A percentile compares a stretch with the other conserved stretches of the same genome.
These are phyloP conservation scores for Trachelus tabidus DNA, from an alignment of 2,888 invertebrate species.

Conservation along the genomic window DNA sequence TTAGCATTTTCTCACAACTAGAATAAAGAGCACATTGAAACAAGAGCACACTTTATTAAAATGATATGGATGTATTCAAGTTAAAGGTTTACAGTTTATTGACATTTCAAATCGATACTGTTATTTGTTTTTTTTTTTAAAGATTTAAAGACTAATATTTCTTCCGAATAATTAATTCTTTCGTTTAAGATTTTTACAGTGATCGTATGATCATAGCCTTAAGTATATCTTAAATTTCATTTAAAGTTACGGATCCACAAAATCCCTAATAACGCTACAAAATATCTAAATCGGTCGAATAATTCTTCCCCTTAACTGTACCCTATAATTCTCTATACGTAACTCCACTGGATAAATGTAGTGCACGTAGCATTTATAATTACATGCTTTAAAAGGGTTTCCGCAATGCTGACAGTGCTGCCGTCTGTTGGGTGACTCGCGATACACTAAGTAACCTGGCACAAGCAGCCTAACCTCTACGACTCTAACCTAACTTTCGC, in stretches of 20 bases:
- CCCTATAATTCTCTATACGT: background rate
- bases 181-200: no score
- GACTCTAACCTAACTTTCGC: background rate
- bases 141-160: no score
- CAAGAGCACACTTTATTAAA: background rate
- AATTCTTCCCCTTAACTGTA: background rate
- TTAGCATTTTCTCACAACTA: background rate
- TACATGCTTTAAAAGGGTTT: background rate
- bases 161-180: no score
- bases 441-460: background rate
- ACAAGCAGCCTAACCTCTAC: background rate
- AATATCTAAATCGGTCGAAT: background rate
- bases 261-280: background rate
- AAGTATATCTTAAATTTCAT: background rate
- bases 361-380: background rate
- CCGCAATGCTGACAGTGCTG: background rate
- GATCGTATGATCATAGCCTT: background rate
- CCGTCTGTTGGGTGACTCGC: background rate
- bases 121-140: no score
- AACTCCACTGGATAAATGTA: background rate
- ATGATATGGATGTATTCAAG: background rate
- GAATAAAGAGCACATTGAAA: background rate
- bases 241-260: background rate
- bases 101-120: no score
- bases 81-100: background rate